These are phyloP conservation scores for Chymomyza amoena DNA, from an alignment of 2,888 invertebrate genomes.

Conservation along the genomic window DNA sequence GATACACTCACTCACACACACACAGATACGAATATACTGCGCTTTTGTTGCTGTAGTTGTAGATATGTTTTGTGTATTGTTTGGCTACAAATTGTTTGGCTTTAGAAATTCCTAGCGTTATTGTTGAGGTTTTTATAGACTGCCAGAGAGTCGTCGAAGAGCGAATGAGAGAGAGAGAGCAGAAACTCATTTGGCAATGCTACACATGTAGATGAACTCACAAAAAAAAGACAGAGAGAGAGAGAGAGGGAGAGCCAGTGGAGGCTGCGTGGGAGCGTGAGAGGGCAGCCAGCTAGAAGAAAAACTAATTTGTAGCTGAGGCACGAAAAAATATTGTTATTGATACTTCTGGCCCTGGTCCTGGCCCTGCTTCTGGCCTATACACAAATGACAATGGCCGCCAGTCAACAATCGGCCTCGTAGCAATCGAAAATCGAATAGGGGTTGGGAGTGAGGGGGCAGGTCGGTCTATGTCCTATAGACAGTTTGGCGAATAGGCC, in stretches of 20 bases:
- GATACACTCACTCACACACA: neutral
- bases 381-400: neutral
- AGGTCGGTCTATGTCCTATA: no score
- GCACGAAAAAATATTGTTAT: constrained; percentile 58
- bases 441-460: no score
- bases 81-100: constrained; percentile 64
- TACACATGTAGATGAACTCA: constrained; percentile 11
- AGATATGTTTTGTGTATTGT: constrained; percentile 41
- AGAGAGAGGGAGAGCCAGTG: constrained; percentile 12
- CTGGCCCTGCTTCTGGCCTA: neutral
- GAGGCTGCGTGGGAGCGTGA: no score
- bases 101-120: constrained; percentile 61
- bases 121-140: constrained; percentile 65
- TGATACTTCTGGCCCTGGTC: constrained; percentile 36
- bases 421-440: neutral
- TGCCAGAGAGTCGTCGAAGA: constrained; percentile 9
- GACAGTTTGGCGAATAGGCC: neutral
- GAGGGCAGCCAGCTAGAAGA: constrained; percentile 34
- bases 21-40: neutral
- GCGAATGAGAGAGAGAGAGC: neutral
- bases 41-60: constrained; percentile 16
- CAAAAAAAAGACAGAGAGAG: constrained; percentile 25
- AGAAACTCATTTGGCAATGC: neutral
- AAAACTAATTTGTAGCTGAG: constrained; percentile 63
- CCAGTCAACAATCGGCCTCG: constrained; percentile 45